A percentile compares a stretch with the other conserved stretches of the same genome.
Evolutionary conservation across 2,797 vertebrate genomes (phyloP).

Genomic region (Pithecia hirsuta): DNA sequence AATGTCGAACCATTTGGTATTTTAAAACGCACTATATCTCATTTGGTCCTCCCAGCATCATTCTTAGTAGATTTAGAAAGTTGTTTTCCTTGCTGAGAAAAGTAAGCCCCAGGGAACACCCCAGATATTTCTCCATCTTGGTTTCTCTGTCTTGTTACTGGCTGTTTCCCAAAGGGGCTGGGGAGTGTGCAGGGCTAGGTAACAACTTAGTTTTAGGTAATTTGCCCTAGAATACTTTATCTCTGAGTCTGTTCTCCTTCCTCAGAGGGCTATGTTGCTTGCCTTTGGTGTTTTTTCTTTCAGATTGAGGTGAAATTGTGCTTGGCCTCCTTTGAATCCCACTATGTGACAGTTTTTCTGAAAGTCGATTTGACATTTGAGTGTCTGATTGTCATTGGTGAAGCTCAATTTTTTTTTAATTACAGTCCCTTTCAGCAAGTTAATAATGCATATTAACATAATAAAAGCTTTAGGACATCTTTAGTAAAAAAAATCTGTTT

Average conservation of each 20-base stretch:
- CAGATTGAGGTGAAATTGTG: not conserved
- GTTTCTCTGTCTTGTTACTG: not conserved
- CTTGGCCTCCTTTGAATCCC: not conserved
- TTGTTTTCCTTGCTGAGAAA: not conserved
- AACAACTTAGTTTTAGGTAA: not conserved
- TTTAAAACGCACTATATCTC: not conserved
- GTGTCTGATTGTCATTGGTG: not conserved
- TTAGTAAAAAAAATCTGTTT: conserved; percentile 33
- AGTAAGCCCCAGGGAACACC: not conserved
- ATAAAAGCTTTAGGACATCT: not conserved
- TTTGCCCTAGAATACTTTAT: not conserved
- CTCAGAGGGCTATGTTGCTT: not conserved
- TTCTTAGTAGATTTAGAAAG: not conserved
- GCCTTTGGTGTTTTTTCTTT: not conserved
- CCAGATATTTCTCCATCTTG: no score
- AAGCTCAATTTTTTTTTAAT: not conserved
- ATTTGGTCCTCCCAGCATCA: not conserved
- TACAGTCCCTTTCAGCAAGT: not conserved
- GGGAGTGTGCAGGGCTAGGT: not conserved
- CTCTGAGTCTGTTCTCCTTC: not conserved
- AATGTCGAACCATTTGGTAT: not conserved
- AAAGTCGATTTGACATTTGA: not conserved
- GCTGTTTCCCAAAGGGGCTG: not conserved
- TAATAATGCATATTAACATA: not conserved
- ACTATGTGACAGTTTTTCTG: not conserved